phyloP scores from a whole-genome alignment of 2,113 vertebrate species.

The Nansenia antarctica region DNA sequence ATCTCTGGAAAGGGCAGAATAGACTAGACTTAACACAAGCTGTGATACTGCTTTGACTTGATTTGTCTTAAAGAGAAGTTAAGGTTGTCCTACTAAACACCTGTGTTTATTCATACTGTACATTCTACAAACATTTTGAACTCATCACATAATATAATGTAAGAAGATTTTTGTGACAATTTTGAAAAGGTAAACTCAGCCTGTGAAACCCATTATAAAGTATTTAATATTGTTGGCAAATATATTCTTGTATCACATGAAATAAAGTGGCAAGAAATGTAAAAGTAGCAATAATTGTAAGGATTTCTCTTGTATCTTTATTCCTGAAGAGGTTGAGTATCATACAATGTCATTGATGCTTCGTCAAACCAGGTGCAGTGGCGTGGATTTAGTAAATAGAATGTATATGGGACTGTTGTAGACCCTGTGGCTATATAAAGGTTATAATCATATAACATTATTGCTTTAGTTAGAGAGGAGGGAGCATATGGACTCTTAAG shows the following conservation, averaged over 20 bases:
- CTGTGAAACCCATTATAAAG: too few relatives aligned
- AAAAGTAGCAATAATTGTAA: too few relatives aligned
- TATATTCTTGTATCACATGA: conserved; percentile 30
- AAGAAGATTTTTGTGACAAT: background rate
- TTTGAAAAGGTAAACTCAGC: too few relatives aligned
- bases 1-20: conserved; percentile 33
- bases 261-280: conserved; percentile 55
- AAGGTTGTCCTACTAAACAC: background rate
- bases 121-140: background rate
- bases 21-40: conserved; percentile 32
- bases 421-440: conserved; percentile 65
- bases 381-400: conserved; percentile 58
- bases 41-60: conserved; percentile 3
- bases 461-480: conserved; percentile 72
- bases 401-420: conserved; percentile 52
- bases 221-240: conserved; percentile 6
- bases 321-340: conserved; percentile 71
- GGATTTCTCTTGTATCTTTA: conserved; percentile 68
- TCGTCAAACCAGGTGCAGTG: conserved; percentile 64
- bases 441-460: conserved; percentile 68
- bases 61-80: background rate
- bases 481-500: conserved; percentile 56
- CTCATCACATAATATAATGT: background rate
- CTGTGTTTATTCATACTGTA: background rate
- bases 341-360: conserved; percentile 68